Conservation (phyloP, 2,113 vertebrate genomes). For the Propithecus coquereli region DNA sequence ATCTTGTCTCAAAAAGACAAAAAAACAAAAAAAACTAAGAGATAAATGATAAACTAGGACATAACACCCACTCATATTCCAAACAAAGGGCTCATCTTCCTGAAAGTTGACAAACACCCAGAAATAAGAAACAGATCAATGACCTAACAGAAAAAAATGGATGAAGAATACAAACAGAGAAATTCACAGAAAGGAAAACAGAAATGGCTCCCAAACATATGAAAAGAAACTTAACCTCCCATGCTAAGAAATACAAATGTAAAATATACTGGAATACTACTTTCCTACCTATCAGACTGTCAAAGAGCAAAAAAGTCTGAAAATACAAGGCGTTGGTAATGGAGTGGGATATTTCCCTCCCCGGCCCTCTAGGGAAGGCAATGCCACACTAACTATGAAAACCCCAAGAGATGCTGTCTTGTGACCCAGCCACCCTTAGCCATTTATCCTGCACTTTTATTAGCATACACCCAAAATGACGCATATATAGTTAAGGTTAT, state of each 20-base stretch:
- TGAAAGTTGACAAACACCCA: not conserved
- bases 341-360: too few species aligned
- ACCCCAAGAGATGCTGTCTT: not conserved
- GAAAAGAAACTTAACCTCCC: not conserved
- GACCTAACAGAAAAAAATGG: not conserved
- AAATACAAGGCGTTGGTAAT: not conserved
- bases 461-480: not conserved
- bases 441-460: not conserved
- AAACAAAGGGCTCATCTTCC: not conserved
- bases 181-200: not conserved
- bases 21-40: not conserved
- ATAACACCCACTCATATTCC: not conserved
- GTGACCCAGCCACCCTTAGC: not conserved
- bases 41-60: not conserved
- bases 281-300: not conserved
- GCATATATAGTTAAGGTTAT: not conserved
- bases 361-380: not conserved
- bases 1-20: too few species aligned
- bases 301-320: not conserved
- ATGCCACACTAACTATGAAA: not conserved
- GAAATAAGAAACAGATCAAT: not conserved
- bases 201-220: not conserved
- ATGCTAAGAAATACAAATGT: not conserved
- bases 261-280: not conserved
- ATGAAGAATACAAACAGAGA: not conserved